Conservation (phyloP, 1,140 invertebrate genomes). For the Aleiodes sp. region DNA sequence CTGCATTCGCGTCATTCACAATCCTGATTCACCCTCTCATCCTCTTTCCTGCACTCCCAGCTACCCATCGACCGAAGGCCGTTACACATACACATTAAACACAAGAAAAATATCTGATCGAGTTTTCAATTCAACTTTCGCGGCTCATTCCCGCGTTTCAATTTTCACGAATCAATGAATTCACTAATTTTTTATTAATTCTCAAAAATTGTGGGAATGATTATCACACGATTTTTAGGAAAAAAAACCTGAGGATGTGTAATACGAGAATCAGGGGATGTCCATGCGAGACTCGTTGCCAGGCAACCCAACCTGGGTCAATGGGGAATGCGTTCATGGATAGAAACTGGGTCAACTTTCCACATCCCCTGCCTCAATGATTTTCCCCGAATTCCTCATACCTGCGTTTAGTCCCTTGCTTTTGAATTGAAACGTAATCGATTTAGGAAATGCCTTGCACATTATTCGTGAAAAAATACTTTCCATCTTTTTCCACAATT, state of each 20-base stretch:
- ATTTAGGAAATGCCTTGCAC: too few species aligned
- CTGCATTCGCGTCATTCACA: constrained; percentile 67
- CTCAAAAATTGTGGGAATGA: too few species aligned
- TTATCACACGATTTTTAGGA: too few species aligned
- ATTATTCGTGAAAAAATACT: too few species aligned
- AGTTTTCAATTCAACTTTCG: background rate
- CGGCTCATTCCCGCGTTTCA: too few species aligned
- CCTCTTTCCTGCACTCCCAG: constrained; percentile 19
- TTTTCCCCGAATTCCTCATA: background rate
- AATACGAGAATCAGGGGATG: constrained; percentile 21
- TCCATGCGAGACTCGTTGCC: constrained; percentile 41
- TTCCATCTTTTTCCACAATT: background rate
- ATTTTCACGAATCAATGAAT: constrained; percentile 12
- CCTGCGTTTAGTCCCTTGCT: too few species aligned
- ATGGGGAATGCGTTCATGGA: constrained; percentile 47
- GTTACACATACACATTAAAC: constrained; percentile 39
- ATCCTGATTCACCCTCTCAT: constrained; percentile 37
- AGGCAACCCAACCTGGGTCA: constrained; percentile 52
- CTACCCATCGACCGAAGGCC: constrained; percentile 45
- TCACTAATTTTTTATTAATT: too few species aligned
- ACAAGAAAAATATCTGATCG: constrained; percentile 13
- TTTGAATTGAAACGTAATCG: too few species aligned
- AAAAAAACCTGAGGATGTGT: background rate
- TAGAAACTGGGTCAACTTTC: constrained; percentile 49
- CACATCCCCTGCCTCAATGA: constrained; percentile 3